Percentiles rank a stretch among this genome's conserved stretches.
Conservation (phyloP, 2,888 invertebrate species). For the Rapana venosa region DNA sequence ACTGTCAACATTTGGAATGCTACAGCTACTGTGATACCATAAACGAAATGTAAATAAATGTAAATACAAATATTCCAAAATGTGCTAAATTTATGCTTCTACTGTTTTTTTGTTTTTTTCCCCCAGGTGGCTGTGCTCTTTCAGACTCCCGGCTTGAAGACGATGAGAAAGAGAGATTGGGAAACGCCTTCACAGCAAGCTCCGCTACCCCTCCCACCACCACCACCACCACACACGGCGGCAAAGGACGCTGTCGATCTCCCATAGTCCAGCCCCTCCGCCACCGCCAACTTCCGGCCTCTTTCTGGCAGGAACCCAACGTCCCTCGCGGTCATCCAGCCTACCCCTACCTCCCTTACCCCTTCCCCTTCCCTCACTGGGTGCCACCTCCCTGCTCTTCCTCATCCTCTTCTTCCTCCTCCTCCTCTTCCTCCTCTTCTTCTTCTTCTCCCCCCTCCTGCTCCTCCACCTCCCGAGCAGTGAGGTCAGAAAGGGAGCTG, state of each 20-base stretch:
- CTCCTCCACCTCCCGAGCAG: not conserved
- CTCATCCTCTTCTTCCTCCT: not conserved
- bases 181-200: not conserved
- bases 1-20: too few relatives aligned
- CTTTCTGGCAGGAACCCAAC: conserved; percentile 53
- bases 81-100: too few relatives aligned
- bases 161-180: not conserved
- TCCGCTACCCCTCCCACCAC: not conserved
- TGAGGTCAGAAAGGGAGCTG: not conserved
- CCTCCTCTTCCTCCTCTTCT: not conserved
- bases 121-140: not conserved
- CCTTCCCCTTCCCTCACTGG: conserved; percentile 1
- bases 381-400: not conserved
- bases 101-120: not conserved
- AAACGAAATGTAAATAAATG: too few relatives aligned
- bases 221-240: not conserved
- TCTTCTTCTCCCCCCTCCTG: not conserved
- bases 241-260: conserved; percentile 13
- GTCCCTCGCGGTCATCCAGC: conserved; percentile 25
- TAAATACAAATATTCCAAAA: too few relatives aligned
- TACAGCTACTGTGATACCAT: too few relatives aligned
- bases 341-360: conserved; percentile 3
- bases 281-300: conserved; percentile 49
- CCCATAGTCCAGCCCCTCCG: conserved; percentile 42
- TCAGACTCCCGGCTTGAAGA: not conserved